Evolutionary conservation across 2,113 vertebrate genomes (phyloP).

Genomic region (Oxygymnocypris stewartii): DNA sequence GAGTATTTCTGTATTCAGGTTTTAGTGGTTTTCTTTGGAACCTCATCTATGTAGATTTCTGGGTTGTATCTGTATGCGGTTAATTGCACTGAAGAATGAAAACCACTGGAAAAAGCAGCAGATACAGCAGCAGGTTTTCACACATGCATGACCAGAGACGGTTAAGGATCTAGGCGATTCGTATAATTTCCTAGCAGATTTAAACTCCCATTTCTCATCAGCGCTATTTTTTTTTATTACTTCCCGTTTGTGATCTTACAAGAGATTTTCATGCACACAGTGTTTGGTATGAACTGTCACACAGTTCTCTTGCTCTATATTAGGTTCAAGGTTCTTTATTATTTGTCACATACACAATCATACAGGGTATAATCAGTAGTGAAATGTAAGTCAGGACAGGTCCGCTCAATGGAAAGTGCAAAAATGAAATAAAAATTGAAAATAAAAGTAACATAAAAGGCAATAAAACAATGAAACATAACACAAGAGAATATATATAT

Average conservation of each 20-base stretch:
- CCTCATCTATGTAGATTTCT: not conserved
- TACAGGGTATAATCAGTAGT: too few species aligned
- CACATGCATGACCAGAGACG: not conserved
- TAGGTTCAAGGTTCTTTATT: too few species aligned
- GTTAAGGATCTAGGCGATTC: not conserved
- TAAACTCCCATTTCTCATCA: not conserved
- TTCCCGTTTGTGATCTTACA: not conserved
- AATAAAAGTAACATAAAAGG: too few species aligned
- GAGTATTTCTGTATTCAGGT: not conserved
- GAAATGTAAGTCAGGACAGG: too few species aligned
- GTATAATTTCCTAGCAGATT: not conserved
- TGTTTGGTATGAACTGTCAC: not conserved
- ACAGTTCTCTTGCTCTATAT: not conserved
- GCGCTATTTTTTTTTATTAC: not conserved
- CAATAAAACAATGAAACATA: too few species aligned
- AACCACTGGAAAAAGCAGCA: conserved; percentile 4
- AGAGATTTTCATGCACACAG: not conserved
- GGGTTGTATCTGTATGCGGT: not conserved
- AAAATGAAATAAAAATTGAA: too few species aligned
- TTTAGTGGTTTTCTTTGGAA: not conserved
- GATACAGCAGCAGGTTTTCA: not conserved
- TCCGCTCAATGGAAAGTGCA: too few species aligned
- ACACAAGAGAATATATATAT: too few species aligned
- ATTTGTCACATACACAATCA: too few species aligned
- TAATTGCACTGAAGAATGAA: not conserved